A percentile compares a stretch with the other conserved stretches of the same genome.
Evolutionary conservation across 1,140 invertebrate species (phyloP).

Genomic region (Plodia interpunctella): DNA sequence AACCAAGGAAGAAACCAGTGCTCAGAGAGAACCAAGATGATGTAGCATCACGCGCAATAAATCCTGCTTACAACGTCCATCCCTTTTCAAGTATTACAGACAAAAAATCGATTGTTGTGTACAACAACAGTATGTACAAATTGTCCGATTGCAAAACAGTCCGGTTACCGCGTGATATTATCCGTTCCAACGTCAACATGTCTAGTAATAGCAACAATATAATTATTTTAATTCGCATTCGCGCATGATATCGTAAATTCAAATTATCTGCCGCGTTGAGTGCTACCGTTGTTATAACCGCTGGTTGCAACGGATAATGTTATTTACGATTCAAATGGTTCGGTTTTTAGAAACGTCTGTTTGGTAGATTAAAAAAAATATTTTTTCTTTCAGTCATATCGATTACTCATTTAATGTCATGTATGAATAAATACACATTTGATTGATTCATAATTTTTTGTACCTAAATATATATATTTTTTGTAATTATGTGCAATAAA

Average conservation of each 20-base stretch:
- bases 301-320: background rate
- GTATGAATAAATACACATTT: too few relatives aligned
- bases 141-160: background rate
- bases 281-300: background rate
- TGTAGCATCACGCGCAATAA: too few relatives aligned
- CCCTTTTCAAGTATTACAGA: too few relatives aligned
- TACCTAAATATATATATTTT: too few relatives aligned
- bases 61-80: too few relatives aligned
- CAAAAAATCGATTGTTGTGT: too few relatives aligned
- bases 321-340: background rate
- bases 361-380: background rate
- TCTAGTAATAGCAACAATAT: slow-evolving; percentile 1
- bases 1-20: too few relatives aligned
- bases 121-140: too few relatives aligned
- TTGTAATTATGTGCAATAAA: too few relatives aligned
- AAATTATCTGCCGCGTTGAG: slow-evolving; percentile 1
- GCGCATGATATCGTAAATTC: background rate
- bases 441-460: too few relatives aligned
- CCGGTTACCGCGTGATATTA: background rate
- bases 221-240: slow-evolving; percentile 2
- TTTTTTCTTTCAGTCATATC: background rate
- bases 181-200: background rate
- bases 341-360: background rate
- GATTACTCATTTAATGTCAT: too few relatives aligned
- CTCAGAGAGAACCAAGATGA: too few relatives aligned